Base-by-base conservation (phyloP, 2,113 vertebrate species). In the Marcusenius ussheri region DNA sequence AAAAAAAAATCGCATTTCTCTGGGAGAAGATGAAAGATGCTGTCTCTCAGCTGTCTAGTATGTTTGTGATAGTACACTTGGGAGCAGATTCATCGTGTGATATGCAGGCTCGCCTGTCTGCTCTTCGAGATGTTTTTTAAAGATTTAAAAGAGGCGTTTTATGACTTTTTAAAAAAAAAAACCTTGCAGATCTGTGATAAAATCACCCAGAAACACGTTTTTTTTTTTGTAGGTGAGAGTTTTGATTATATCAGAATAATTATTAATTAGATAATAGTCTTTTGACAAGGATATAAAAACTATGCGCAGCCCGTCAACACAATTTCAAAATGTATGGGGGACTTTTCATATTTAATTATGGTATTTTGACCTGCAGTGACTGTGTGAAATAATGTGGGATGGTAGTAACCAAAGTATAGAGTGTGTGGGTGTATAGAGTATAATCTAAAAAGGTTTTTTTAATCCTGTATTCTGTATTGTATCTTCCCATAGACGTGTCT, bases 11-110 rank as follows among this genome's bases (percentile, higher is more conserved):
- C 4, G 53, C 89, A 89, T 88, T 62, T 53, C 80, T 53, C 74
- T 42, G 86, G 88, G 74, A 58, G 27, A 87, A 80, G 84, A 93
- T 92, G 89, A 94, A 92, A 93, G 89, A 39, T 90, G 88, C 3
- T 89, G 24, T 90, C 88, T 42, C 27, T 89, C 90, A 58, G 62
- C 91, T 92, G 92, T 89, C 88, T 66, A 51, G 89, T 90, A 92
- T 92, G 80, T 87, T 91, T 92, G 92, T 89, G 90, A 90, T 66
- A 58, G 50, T 70, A 46, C 87, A 1, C 53, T 51, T 66, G 49
- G 90, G 49, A 51, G 49, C 56, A 58, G 70, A 42, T 50, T 88
- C 42, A 51, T 85, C 42, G 77, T 62, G 66, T 53, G n/a, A 51
- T 88, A 51, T 80, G 62, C 58, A 17, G 35, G 62, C 46, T 50